Evolutionary conservation across 2,888 invertebrate species (phyloP).

Genomic region (Strigamia transsilvanica): DNA sequence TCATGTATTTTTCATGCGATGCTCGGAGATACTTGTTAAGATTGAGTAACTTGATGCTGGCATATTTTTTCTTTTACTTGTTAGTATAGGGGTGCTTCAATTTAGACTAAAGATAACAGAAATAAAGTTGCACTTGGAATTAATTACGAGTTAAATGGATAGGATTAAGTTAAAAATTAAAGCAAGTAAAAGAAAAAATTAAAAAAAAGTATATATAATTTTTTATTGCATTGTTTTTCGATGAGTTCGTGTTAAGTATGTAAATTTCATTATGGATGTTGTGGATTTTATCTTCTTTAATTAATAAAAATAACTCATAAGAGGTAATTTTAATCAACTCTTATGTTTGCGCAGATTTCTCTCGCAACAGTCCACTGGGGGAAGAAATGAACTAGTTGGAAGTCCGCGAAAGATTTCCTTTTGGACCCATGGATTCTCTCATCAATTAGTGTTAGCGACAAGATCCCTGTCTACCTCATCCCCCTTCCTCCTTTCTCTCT

Average conservation of each 20-base stretch:
- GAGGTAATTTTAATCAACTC: slow-evolving; percentile 30
- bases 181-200: too few species aligned
- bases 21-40: slow-evolving; percentile 30
- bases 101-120: not conserved
- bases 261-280: not conserved
- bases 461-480: slow-evolving; percentile 18
- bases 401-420: slow-evolving; percentile 30
- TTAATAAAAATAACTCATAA: slow-evolving; percentile 30
- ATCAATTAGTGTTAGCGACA: slow-evolving; percentile 30
- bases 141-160: not conserved
- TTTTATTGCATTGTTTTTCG: not conserved
- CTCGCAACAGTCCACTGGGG: slow-evolving; percentile 30
- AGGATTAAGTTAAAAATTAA: not conserved
- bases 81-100: slow-evolving; percentile 26
- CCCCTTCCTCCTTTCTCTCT: slow-evolving; percentile 25
- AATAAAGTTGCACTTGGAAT: not conserved
- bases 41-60: slow-evolving; percentile 30
- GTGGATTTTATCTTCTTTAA: slow-evolving; percentile 3
- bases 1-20: slow-evolving; percentile 30
- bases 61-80: slow-evolving; percentile 26
- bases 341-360: slow-evolving; percentile 30
- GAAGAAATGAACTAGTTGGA: slow-evolving; percentile 21
- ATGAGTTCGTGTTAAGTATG: not conserved
- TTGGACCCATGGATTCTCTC: slow-evolving; percentile 30
- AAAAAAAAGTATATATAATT: not conserved